Conservation (phyloP, 1,140 invertebrate genomes). For the Macrocentrus cingulum region DNA sequence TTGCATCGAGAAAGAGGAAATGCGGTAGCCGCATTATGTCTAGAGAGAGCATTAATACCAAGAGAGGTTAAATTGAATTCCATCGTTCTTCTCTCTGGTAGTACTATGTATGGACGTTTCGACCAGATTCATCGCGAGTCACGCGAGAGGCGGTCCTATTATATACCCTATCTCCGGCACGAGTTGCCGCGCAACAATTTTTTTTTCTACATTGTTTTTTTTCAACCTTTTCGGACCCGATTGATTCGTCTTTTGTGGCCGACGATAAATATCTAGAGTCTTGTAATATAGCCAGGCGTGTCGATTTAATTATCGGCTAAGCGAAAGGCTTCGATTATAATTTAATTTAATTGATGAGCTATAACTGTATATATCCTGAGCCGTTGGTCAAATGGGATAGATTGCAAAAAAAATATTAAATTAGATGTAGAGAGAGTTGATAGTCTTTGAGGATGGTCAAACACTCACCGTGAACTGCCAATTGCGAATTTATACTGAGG, state of each 20-base stretch:
- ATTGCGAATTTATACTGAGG: slow-evolving; percentile 22
- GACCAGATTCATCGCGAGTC: slow-evolving; percentile 24
- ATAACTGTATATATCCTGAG: too few relatives aligned
- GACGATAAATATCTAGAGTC: neutral
- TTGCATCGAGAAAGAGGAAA: too few relatives aligned
- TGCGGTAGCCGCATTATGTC: neutral
- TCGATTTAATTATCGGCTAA: neutral
- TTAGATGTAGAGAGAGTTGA: neutral
- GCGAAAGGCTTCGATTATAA: neutral
- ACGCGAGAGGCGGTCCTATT: slow-evolving; percentile 27
- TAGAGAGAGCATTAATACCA: too few relatives aligned
- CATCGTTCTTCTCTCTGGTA: neutral
- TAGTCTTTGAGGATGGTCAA: neutral
- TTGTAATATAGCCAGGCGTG: neutral
- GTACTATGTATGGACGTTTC: neutral
- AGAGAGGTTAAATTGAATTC: slow-evolving; percentile 18
- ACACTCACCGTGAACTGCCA: slow-evolving; percentile 17
- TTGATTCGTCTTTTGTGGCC: slow-evolving; percentile 25
- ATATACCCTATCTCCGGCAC: slow-evolving; percentile 23
- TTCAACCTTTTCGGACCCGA: slow-evolving; percentile 13
- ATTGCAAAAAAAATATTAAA: too few relatives aligned
- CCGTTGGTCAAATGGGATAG: too few relatives aligned
- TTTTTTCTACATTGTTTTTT: slow-evolving; percentile 14
- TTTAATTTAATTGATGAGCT: slow-evolving; percentile 1
- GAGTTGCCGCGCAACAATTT: slow-evolving; percentile 20